These are phyloP conservation scores for Otus scops DNA, from an alignment of 2,797 vertebrate genomes.

Conservation along the genomic window DNA sequence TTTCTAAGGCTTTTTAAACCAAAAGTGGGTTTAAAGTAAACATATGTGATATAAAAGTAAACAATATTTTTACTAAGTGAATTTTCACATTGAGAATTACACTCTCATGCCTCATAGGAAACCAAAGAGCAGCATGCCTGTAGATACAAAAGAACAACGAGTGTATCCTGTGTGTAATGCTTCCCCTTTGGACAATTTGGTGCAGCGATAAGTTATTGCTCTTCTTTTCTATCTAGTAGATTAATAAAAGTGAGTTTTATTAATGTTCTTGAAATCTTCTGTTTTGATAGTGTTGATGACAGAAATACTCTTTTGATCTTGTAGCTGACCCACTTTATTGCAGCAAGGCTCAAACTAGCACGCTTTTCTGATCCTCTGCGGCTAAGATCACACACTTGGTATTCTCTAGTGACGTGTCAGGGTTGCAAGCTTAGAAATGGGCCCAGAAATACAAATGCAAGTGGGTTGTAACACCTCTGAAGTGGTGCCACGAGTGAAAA, in stretches of 20 bases:
- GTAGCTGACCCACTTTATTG: conserved; percentile 42
- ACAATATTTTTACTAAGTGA: background rate
- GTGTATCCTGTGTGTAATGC: background rate
- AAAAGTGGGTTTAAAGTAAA: background rate
- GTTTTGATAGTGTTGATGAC: conserved; percentile 11
- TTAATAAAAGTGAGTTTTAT: conserved; percentile 4
- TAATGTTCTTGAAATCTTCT: conserved; percentile 10
- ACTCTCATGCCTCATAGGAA: background rate
- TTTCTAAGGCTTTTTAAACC: background rate
- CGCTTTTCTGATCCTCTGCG: background rate
- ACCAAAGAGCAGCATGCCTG: background rate
- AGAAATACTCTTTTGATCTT: conserved; percentile 49
- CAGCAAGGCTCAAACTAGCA: background rate
- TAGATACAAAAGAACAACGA: background rate
- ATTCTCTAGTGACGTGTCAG: conserved; percentile 12
- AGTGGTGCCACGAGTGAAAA: background rate
- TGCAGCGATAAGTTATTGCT: background rate
- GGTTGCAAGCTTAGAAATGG: background rate
- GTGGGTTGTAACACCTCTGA: background rate
- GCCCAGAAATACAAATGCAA: background rate
- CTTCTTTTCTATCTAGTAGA: background rate
- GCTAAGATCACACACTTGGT: conserved; percentile 18
- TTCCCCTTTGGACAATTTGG: background rate
- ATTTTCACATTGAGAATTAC: background rate
- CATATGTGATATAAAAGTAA: background rate